Conservation (phyloP, 2,888 invertebrate species). For the Mellilla xanthometata region DNA sequence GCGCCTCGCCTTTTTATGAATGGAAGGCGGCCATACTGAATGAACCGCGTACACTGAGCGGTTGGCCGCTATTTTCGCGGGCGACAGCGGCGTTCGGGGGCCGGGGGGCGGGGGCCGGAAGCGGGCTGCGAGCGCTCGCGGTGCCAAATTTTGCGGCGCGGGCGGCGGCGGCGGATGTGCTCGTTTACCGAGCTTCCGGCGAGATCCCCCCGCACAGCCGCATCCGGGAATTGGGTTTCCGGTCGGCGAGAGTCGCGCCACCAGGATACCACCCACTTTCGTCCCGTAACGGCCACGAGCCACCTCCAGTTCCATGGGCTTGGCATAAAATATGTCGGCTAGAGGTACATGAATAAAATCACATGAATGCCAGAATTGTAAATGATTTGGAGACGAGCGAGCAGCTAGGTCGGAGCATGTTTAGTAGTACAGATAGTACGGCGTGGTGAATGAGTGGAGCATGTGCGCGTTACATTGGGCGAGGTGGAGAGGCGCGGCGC, state of each 20-base stretch:
- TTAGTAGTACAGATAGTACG: not conserved
- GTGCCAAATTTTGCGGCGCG: conserved; percentile 83
- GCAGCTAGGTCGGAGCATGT: too few relatives aligned
- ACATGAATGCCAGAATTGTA: too few relatives aligned
- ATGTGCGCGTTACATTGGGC: conserved; percentile 32
- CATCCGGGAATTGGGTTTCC: conserved; percentile 83
- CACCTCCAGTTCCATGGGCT: conserved; percentile 33
- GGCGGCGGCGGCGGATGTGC: conserved; percentile 81
- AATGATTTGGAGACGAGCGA: too few relatives aligned
- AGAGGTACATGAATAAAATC: too few relatives aligned
- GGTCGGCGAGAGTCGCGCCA: conserved; percentile 75
- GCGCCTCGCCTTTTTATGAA: conserved; percentile 86
- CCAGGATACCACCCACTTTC: conserved; percentile 75
- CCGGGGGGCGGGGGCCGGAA: conserved; percentile 78
- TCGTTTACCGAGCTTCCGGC: conserved; percentile 81
- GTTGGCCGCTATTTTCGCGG: conserved; percentile 82
- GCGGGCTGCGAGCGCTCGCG: conserved; percentile 77
- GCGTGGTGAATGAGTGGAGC: conserved; percentile 38
- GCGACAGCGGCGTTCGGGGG: conserved; percentile 69
- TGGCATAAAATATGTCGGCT: too few relatives aligned
- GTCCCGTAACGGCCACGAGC: conserved; percentile 57
- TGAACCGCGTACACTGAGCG: conserved; percentile 85
- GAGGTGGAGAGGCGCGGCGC: conserved; percentile 36
- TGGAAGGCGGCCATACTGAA: conserved; percentile 88
- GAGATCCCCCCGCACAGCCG: conserved; percentile 79